phyloP scores from a whole-genome alignment of 2,113 vertebrate genomes.

The Crotalus tigris region DNA sequence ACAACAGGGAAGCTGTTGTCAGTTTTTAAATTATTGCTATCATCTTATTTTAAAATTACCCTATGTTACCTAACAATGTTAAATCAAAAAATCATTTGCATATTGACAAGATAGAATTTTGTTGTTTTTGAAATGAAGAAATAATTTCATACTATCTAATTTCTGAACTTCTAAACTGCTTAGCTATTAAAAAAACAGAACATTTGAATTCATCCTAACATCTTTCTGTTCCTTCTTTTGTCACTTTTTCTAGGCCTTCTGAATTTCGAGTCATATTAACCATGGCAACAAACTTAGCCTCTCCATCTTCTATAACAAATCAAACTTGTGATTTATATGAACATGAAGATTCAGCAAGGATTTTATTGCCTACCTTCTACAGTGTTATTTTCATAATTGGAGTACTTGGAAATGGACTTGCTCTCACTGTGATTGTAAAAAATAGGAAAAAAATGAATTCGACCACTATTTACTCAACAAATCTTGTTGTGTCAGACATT shows the following conservation, averaged over 20 bases:
- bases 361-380: constrained; percentile 84
- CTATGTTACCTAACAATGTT: not conserved
- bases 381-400: constrained; percentile 80
- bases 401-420: constrained; percentile 83
- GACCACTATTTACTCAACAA: constrained; percentile 93
- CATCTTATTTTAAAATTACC: not conserved
- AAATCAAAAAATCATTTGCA: not conserved
- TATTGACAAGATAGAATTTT: not conserved
- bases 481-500: constrained; percentile 92
- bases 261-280: constrained; percentile 32
- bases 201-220: constrained; percentile 36
- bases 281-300: constrained; percentile 51
- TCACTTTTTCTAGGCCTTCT: constrained; percentile 45
- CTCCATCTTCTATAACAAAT: not conserved
- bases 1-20: not conserved
- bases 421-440: constrained; percentile 85
- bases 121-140: not conserved
- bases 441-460: constrained; percentile 96
- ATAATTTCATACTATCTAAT: constrained; percentile 33
- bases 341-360: constrained; percentile 77
- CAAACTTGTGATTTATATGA: constrained; percentile 78
- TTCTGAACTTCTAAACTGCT: constrained; percentile 39
- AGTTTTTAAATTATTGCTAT: not conserved
- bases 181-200: not conserved
- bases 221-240: constrained; percentile 14